A percentile compares a stretch with the other conserved stretches of the same genome.
phyloP scores from a whole-genome alignment of 2,113 vertebrate species.

The Gopherus evgoodei region DNA sequence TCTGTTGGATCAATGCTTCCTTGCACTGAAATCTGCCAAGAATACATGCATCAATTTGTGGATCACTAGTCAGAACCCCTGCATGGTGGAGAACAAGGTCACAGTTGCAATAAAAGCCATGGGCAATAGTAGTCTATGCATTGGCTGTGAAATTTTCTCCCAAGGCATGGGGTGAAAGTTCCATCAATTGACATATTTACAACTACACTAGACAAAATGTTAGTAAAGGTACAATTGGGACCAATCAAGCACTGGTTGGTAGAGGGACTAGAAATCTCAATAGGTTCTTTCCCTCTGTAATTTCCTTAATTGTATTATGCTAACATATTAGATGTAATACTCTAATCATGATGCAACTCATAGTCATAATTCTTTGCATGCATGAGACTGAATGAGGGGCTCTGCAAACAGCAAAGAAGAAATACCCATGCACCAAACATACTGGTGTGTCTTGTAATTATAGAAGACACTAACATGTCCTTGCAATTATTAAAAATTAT shows the following conservation, averaged over 20 bases:
- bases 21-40: not conserved
- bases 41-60: not conserved
- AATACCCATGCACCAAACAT: not conserved
- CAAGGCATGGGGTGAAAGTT: fast-evolving
- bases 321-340: not conserved
- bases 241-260: not conserved
- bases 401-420: not conserved
- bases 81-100: not conserved
- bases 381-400: not conserved
- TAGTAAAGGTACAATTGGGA: not conserved
- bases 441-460: not conserved
- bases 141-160: not conserved
- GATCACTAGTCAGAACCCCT: not conserved
- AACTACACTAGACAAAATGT: not conserved
- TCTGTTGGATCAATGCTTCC: not conserved
- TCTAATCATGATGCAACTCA: not conserved
- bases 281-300: not conserved
- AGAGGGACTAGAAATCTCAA: not conserved
- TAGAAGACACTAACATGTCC: not conserved
- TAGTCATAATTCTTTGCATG: not conserved
- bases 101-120: not conserved
- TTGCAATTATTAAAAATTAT: not conserved
- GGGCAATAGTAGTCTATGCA: not conserved
- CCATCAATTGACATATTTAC: not conserved
- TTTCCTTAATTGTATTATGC: not conserved